A percentile compares a stretch with the other conserved stretches of the same genome.
These are phyloP conservation scores for Acrossocheilus fasciatus DNA, from an alignment of 2,797 vertebrate species.

Conservation along the genomic window DNA sequence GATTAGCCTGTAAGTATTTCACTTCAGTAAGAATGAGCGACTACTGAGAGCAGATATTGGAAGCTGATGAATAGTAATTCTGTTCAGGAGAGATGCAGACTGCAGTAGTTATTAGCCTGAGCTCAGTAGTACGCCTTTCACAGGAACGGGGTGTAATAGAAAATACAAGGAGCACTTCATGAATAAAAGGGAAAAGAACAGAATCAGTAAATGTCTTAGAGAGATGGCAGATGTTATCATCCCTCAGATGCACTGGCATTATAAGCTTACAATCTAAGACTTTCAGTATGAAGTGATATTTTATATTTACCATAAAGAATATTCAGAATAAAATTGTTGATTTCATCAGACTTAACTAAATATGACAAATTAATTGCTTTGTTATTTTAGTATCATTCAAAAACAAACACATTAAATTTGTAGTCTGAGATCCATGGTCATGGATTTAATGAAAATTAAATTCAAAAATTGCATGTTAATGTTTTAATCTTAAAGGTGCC, in stretches of 20 bases:
- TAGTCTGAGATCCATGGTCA: background rate
- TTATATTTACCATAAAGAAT: background rate
- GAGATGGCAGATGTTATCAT: conserved; percentile 11
- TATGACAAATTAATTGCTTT: background rate
- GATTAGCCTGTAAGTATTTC: conserved; percentile 52
- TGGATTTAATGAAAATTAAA: background rate
- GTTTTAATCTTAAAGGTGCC: background rate
- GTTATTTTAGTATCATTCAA: background rate
- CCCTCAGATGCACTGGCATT: background rate
- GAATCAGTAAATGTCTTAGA: background rate
- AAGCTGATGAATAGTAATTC: conserved; percentile 35
- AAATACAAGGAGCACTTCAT: conserved; percentile 14
- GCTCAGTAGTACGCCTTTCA: conserved; percentile 7
- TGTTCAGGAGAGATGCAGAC: background rate
- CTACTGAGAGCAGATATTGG: conserved; percentile 18
- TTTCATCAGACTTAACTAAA: background rate
- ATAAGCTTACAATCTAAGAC: background rate
- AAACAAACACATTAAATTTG: background rate
- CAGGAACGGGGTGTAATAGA: conserved; percentile 6
- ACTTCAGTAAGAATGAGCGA: conserved; percentile 19
- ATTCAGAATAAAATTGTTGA: background rate
- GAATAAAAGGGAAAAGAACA: background rate
- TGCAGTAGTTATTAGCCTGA: conserved; percentile 13
- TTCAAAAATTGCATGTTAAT: background rate
- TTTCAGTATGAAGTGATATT: background rate